Evolutionary conservation across 2,888 invertebrate genomes (phyloP).

Genomic region (Balanococcus diminutus): DNA sequence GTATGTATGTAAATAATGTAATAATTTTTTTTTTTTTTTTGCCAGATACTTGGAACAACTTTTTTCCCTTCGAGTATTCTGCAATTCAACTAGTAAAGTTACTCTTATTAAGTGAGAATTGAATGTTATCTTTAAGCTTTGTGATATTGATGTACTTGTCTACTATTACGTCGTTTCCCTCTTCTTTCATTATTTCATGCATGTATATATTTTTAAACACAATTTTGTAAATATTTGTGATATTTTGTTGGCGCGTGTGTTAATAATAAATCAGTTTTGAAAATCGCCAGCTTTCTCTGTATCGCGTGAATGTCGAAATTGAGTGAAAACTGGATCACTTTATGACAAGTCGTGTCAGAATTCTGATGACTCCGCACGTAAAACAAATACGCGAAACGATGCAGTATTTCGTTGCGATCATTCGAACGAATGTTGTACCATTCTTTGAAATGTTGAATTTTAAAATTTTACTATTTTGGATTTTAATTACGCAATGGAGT

Average conservation of each 20-base stretch:
- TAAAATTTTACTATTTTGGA: not conserved
- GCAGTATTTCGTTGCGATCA: not conserved
- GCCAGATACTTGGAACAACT: not conserved
- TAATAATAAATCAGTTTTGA: conserved; percentile 37
- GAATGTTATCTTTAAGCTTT: conserved; percentile 30
- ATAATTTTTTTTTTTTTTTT: conserved; percentile 12
- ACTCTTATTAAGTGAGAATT: conserved; percentile 16
- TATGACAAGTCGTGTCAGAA: conserved; percentile 30
- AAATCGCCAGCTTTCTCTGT: not conserved
- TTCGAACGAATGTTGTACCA: not conserved
- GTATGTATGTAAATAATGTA: conserved; percentile 40
- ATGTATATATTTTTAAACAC: conserved; percentile 12
- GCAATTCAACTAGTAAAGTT: conserved; percentile 9
- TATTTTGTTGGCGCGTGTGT: conserved; percentile 43
- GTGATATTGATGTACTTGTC: conserved; percentile 36
- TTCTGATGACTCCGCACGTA: conserved; percentile 2
- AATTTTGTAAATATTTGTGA: conserved; percentile 33
- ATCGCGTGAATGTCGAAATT: conserved; percentile 21
- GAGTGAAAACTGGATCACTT: not conserved
- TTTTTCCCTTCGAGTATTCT: not conserved
- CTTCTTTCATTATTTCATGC: conserved; percentile 39
- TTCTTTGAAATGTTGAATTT: not conserved
- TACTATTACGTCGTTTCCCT: conserved; percentile 19
- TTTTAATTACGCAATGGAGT: not conserved
- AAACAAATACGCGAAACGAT: not conserved